A percentile compares a stretch with the other conserved stretches of the same genome.
Evolutionary conservation across 2,888 invertebrate species (phyloP).

Genomic region (Drosophila cracens): DNA sequence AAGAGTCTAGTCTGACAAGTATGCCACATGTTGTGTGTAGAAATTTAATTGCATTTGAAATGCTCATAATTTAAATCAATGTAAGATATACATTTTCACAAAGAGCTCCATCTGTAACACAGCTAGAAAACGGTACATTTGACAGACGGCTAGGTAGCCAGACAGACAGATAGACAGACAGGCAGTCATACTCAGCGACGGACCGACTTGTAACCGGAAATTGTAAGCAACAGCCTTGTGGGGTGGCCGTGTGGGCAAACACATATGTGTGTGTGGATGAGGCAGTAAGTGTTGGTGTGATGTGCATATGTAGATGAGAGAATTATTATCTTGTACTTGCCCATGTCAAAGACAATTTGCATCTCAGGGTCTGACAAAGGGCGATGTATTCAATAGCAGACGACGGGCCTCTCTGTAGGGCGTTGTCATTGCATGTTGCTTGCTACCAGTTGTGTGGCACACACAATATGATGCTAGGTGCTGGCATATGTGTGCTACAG

Average conservation of each 20-base stretch:
- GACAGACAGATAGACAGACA: conserved; percentile 3
- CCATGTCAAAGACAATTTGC: conserved; percentile 73
- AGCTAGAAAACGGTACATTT: conserved; percentile 24
- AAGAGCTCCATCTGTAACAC: conserved; percentile 7
- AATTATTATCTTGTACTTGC: conserved; percentile 71
- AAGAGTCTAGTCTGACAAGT: not conserved
- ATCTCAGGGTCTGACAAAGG: conserved; percentile 61
- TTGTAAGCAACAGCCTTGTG: conserved; percentile 36
- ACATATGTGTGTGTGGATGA: not conserved
- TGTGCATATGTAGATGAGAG: conserved; percentile 41
- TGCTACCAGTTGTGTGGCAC: conserved; percentile 37
- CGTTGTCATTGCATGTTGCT: conserved; percentile 42
- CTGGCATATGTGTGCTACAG: conserved; percentile 30
- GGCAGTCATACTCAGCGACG: not conserved
- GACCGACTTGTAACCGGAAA: conserved; percentile 53
- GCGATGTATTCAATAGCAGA: conserved; percentile 17
- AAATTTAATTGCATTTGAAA: conserved; percentile 42
- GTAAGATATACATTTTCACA: conserved; percentile 37
- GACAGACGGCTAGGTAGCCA: conserved; percentile 4
- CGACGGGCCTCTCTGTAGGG: conserved; percentile 45
- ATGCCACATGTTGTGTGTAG: conserved; percentile 2
- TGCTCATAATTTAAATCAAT: conserved; percentile 46
- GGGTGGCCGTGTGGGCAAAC: not conserved
- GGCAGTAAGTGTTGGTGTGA: not conserved
- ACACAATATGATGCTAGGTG: conserved; percentile 37